A percentile compares a stretch with the other conserved stretches of the same genome.
Conservation (phyloP, 2,797 vertebrate genomes). For the Nannoperca obscura region DNA sequence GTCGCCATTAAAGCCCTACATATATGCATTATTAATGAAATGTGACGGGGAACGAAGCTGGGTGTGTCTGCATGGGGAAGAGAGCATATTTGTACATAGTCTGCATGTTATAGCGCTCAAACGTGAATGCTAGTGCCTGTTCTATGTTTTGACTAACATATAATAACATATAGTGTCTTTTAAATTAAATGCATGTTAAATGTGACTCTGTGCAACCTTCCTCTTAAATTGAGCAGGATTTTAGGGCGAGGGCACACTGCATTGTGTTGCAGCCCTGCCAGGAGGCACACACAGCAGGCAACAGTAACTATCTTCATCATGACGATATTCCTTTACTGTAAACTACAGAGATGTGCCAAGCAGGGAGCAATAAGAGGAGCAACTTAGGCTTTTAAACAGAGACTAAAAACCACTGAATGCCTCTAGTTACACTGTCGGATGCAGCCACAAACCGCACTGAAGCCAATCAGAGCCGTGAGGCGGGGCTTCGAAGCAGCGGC, state of each 20-base stretch:
- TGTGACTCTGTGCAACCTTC: slow-evolving; percentile 29
- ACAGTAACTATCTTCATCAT: slow-evolving; percentile 77
- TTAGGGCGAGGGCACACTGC: slow-evolving; percentile 47
- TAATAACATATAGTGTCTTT: slow-evolving; percentile 3
- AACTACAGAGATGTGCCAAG: slow-evolving; percentile 63
- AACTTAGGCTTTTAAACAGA: slow-evolving; percentile 54
- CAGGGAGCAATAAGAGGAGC: slow-evolving; percentile 40
- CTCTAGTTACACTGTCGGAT: slow-evolving; percentile 46
- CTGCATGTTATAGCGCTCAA: slow-evolving; percentile 46
- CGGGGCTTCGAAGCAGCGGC: slow-evolving; percentile 65
- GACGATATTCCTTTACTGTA: slow-evolving; percentile 65
- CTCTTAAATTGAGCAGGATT: slow-evolving; percentile 50
- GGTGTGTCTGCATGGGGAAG: slow-evolving; percentile 71
- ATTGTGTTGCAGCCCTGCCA: slow-evolving; percentile 60
- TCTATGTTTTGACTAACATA: slow-evolving; percentile 14
- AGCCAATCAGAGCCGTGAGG: slow-evolving; percentile 65
- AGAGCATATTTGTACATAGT: slow-evolving; percentile 59
- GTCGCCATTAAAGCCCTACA: slow-evolving; percentile 77
- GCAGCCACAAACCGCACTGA: slow-evolving; percentile 53
- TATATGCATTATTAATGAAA: slow-evolving; percentile 82
- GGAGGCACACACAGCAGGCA: slow-evolving; percentile 77
- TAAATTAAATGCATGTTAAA: slow-evolving; percentile 1
- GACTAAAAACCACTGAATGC: slow-evolving; percentile 45
- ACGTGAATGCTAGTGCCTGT: slow-evolving; percentile 27
- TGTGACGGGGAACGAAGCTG: slow-evolving; percentile 74